These are phyloP conservation scores for Lepidurus couesii DNA, from an alignment of 1,140 invertebrate species.

Conservation along the genomic window DNA sequence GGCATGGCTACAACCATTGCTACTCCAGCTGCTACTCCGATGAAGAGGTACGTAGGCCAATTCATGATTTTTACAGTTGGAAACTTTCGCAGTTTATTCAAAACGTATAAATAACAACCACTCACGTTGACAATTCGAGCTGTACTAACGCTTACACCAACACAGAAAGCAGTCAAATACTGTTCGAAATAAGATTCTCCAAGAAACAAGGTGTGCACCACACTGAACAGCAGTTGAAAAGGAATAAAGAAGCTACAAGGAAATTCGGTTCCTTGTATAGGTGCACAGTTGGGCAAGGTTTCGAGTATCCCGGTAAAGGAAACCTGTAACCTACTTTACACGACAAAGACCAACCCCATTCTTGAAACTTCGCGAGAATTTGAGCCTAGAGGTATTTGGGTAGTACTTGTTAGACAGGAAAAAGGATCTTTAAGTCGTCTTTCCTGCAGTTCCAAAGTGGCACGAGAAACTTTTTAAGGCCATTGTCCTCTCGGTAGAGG, in stretches of 20 bases:
- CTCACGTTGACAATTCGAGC: too few relatives aligned
- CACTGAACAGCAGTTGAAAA: background rate
- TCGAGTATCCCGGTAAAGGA: background rate
- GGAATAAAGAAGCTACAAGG: slow-evolving; percentile 5
- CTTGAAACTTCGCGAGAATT: background rate
- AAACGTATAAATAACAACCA: too few relatives aligned
- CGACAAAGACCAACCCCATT: slow-evolving; percentile 21
- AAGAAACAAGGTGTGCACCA: too few relatives aligned
- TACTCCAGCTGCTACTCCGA: background rate
- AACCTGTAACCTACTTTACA: slow-evolving; percentile 16
- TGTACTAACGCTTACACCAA: too few relatives aligned
- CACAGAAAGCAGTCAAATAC: too few relatives aligned
- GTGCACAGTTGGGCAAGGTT: background rate
- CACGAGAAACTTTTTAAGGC: slow-evolving; percentile 9
- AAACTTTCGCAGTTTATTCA: background rate
- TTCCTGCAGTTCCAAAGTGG: background rate
- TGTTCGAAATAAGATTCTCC: too few relatives aligned
- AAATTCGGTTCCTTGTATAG: background rate
- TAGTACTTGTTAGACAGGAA: background rate
- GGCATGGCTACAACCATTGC: background rate
- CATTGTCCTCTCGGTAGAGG: background rate
- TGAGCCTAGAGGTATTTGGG: background rate
- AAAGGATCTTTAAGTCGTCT: background rate
- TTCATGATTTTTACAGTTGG: background rate
- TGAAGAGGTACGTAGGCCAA: background rate